These are phyloP conservation scores for Bhutanitis thaidina DNA, from an alignment of 2,888 invertebrate genomes.

Conservation along the genomic window DNA sequence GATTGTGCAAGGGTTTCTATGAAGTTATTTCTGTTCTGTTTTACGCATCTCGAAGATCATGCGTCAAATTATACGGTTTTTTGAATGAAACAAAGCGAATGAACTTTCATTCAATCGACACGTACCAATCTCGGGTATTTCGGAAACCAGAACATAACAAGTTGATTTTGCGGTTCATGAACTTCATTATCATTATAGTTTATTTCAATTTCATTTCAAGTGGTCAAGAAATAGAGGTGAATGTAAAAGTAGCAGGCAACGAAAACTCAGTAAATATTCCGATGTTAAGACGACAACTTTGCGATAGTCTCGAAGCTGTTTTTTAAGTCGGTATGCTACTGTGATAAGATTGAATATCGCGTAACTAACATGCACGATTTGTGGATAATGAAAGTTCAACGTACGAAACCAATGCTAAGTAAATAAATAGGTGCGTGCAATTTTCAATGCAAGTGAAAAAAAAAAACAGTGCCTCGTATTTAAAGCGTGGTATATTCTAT, in stretches of 20 bases:
- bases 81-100: too few relatives aligned
- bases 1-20: too few relatives aligned
- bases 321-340: background rate
- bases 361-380: background rate
- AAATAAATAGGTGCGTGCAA: slow-evolving; percentile 60
- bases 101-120: background rate
- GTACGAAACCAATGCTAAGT: slow-evolving; percentile 55
- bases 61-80: too few relatives aligned
- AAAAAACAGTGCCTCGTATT: slow-evolving; percentile 38
- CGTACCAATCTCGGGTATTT: background rate
- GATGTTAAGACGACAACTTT: slow-evolving; percentile 1
- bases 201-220: background rate
- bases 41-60: too few relatives aligned
- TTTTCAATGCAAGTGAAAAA: slow-evolving; percentile 42
- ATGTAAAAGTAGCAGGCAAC: background rate
- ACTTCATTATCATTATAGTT: background rate
- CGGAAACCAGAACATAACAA: background rate
- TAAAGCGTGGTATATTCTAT: slow-evolving; percentile 7
- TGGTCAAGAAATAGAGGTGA: background rate
- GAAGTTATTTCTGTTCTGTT: too few relatives aligned
- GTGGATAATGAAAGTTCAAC: slow-evolving; percentile 42
- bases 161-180: background rate
- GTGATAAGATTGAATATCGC: slow-evolving; percentile 26
- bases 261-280: slow-evolving; percentile 3
- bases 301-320: background rate